phyloP scores from a whole-genome alignment of 2,888 invertebrate genomes.

The Nemotelus pantherinus region DNA sequence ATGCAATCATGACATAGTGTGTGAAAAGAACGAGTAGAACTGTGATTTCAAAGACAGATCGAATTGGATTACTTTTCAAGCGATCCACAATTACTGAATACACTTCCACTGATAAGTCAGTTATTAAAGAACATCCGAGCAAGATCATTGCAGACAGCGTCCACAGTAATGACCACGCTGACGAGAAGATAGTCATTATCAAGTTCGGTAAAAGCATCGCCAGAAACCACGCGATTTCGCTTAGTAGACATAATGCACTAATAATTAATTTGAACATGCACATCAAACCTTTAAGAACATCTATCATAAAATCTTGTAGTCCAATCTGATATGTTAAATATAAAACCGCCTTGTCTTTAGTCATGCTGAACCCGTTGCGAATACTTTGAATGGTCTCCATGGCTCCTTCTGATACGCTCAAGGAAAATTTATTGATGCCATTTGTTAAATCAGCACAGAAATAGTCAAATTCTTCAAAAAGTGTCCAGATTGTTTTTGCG shows the following conservation, averaged over 20 bases:
- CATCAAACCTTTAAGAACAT: not conserved
- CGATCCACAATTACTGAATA: not conserved
- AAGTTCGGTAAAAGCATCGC: slow-evolving; percentile 4
- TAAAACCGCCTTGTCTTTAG: slow-evolving; percentile 3
- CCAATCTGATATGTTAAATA: not conserved
- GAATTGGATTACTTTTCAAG: slow-evolving; percentile 6
- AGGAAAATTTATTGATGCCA: slow-evolving; percentile 5
- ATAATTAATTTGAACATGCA: not conserved
- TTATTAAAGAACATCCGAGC: not conserved
- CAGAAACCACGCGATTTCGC: slow-evolving; percentile 16
- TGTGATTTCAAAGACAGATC: not conserved
- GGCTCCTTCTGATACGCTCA: slow-evolving; percentile 18
- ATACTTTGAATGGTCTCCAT: not conserved
- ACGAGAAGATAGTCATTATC: not conserved
- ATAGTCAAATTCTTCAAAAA: slow-evolving; percentile 19
- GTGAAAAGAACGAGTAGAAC: not conserved
- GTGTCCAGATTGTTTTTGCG: not conserved
- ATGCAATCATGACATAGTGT: not conserved
- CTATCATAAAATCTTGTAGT: not conserved
- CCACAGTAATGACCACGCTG: not conserved
- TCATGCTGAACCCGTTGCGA: not conserved
- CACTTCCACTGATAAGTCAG: not conserved
- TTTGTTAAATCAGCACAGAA: slow-evolving; percentile 12
- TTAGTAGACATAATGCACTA: not conserved
- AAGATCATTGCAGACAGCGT: not conserved